Evolutionary conservation across 2,888 invertebrate species (phyloP), one percentile per base, ranked within the genome.

Genomic region (Tinea trinotella): DNA sequence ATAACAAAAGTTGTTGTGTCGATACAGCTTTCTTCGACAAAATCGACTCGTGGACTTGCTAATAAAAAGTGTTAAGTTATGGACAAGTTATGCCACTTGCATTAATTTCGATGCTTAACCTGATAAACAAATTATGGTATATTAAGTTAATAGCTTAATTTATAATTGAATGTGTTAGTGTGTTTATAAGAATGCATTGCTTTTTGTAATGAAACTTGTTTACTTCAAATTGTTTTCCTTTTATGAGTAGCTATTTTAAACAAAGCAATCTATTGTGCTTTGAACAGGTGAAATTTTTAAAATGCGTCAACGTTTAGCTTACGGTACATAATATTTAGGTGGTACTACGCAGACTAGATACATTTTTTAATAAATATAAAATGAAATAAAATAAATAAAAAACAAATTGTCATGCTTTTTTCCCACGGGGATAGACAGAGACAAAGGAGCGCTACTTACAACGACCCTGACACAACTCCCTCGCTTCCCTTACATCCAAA

Each of bases 81-180:
- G 84, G 75, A 68, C 77, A 76, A 76, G 83, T 81, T 82, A 81
- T 80, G 79, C 83, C 79, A 77, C 81, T 81, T 81, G 84, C 85
- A 84, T 85, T 85, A 81, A 84, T 83, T 84, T 76, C 70, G 85
- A 85, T 85, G 84, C 83, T 84, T 76, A 85, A 80, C 79, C 81
- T 75, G 85, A 84, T 85, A 84, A 85, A 85, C 85, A 85, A 85
- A 85, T 85, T 84, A 85, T 80, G 67, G 76, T 76, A 70, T 80
- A 83, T 84, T 82, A 85, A 80, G 71, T 84, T 85, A 78, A 85
- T 84, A 81, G 83, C 84, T 84, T 83, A 81, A 85, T 85, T 83
- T 84, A 83, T 84, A 83, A 83, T 83, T 85, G 80, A 79, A 81
- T 73, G 67, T 76, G 70, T 79, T 76, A 76, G 73, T 76, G 71